Conservation (phyloP, 1,140 invertebrate species). For the Trichogramma pretiosum region DNA sequence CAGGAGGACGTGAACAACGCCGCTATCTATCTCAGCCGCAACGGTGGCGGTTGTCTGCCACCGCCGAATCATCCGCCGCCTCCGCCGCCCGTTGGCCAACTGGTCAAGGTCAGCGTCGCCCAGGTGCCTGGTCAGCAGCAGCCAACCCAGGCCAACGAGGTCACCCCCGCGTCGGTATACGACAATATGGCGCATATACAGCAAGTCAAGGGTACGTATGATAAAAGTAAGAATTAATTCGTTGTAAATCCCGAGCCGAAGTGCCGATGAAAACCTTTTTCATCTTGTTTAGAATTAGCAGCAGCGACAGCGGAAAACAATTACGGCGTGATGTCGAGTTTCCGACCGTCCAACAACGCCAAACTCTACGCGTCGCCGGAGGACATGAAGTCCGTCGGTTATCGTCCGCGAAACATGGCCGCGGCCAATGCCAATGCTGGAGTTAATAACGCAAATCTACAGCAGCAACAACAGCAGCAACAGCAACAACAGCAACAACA, state of each 20-base stretch:
- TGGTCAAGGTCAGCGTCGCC: conserved; percentile 61
- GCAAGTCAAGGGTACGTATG: conserved; percentile 39
- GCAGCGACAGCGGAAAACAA: conserved; percentile 34
- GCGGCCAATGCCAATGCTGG: no score
- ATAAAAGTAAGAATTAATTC: no score
- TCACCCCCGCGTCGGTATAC: conserved; percentile 40
- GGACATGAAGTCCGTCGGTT: conserved; percentile 72
- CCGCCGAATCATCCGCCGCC: conserved; percentile 64
- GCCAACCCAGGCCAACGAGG: conserved; percentile 37
- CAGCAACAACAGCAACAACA: no score
- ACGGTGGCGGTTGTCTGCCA: conserved; percentile 48
- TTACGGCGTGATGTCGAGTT: conserved; percentile 68
- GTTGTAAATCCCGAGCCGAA: no score
- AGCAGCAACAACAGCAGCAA: no score
- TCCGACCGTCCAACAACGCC: conserved; percentile 72
- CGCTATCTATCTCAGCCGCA: no score
- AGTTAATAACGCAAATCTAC: no score
- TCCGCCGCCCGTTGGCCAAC: conserved; percentile 60
- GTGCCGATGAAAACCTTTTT: no score
- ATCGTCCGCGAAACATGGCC: conserved; percentile 57
- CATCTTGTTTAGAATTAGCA: conserved; percentile 42
- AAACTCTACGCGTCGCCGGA: conserved; percentile 83
- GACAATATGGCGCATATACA: conserved; percentile 44
- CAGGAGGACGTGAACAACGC: conserved; percentile 70
- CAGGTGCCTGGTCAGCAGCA: conserved; percentile 21